Evolutionary conservation across 2,113 vertebrate species (phyloP), one percentile per base, ranked within the genome.

Genomic region (Nerophis ophidion): DNA sequence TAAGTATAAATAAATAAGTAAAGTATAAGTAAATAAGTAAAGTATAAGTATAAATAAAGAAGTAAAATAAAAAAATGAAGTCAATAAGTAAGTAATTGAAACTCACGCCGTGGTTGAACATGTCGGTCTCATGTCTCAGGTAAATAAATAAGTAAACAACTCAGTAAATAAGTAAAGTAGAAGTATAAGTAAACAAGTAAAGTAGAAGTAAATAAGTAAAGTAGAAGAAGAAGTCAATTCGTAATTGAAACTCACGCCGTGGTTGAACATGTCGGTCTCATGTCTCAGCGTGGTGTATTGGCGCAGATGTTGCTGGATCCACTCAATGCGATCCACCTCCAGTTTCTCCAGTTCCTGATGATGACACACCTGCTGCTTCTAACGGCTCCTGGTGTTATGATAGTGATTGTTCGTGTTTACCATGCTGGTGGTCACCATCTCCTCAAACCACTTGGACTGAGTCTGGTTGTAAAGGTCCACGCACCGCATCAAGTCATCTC

Each of bases 31-130:
- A n/a, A 26, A 26, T 26, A 1, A 26, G 26, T 26, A 26, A 26
- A 26, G 26, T 26, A 26, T 2, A 26, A 26, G 26, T 26, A 26
- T 2, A 26, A 26, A 4, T 26, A 26, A 26, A 26, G n/a, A n/a
- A n/a, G n/a, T n/a, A n/a, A n/a, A n/a, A n/a, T n/a, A n/a, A n/a
- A n/a, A n/a, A n/a, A n/a, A n/a, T n/a, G 19, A 36, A 52, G 19
- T 26, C 1, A 6, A 15, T n/a, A n/a, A n/a, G n/a, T 46, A 26
- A 26, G 19, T 6, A 42, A 8, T 13, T 57, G 2, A 11, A 34
- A 92, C 97, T 96, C 86, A 99, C 97, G 7, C 96, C 97, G 93
- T 99, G 97, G 87, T 98, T 99, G 91, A 99, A 98, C 97, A 98
- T 99, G 87, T 98, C 97, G 0, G 96, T 98, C 77, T 99, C 97